Conservation (phyloP, 2,113 vertebrate genomes). For the Oceanodroma tethys region DNA sequence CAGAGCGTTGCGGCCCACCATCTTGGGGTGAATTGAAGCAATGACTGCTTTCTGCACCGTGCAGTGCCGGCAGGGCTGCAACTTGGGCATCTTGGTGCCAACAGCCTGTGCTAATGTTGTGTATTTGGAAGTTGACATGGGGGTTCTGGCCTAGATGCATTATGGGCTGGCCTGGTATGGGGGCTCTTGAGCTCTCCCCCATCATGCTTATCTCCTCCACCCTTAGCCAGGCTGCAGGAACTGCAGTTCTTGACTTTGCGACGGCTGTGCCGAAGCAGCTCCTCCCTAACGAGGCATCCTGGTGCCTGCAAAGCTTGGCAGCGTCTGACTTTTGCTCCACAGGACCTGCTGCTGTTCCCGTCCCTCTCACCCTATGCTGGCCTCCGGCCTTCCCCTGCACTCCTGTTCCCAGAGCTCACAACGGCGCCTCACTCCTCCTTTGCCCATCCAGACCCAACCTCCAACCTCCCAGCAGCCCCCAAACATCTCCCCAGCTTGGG, state of each 20-base stretch:
- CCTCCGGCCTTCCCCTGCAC: background rate
- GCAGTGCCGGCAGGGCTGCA: background rate
- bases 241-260: background rate
- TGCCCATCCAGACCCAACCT: background rate
- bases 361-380: background rate
- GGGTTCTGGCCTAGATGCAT: background rate
- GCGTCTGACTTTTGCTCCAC: background rate
- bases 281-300: rapidly evolving
- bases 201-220: background rate
- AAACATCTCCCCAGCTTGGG: background rate
- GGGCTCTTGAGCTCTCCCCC: background rate
- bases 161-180: background rate
- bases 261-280: background rate
- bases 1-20: background rate
- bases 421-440: background rate
- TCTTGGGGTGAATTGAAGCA: background rate
- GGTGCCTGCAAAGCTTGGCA: background rate
- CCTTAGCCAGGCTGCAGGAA: background rate
- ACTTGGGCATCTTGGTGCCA: background rate
- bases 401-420: background rate
- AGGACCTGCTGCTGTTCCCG: background rate
- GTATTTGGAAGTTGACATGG: background rate
- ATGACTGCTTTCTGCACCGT: rapidly evolving
- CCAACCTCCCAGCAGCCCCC: background rate
- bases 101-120: rapidly evolving